Percentiles rank a stretch among this genome's conserved stretches.
These are phyloP conservation scores for Atopsyche davidsoni DNA, from an alignment of 1,140 invertebrate genomes.

Conservation along the genomic window DNA sequence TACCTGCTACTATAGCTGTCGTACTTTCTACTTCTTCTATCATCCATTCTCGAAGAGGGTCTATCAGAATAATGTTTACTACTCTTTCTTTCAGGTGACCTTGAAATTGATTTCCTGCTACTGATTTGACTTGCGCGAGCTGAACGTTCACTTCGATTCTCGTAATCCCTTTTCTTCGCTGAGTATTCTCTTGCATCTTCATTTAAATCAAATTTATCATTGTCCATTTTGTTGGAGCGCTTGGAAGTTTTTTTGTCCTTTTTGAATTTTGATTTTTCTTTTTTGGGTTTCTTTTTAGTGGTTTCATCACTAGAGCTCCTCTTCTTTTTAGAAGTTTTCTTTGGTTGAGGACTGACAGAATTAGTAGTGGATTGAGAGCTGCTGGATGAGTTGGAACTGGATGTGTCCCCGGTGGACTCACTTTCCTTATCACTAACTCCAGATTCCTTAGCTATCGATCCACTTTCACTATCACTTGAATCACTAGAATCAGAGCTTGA, in stretches of 20 bases:
- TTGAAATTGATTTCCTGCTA: slow-evolving; percentile 16
- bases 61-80: slow-evolving; percentile 23
- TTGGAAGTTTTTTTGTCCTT: slow-evolving; percentile 16
- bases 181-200: slow-evolving; percentile 7
- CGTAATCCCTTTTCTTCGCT: slow-evolving; percentile 11
- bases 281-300: slow-evolving; percentile 15
- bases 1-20: slow-evolving; percentile 14
- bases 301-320: slow-evolving; percentile 20
- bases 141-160: slow-evolving; percentile 11
- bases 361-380: slow-evolving; percentile 15
- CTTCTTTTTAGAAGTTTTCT: slow-evolving; percentile 22
- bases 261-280: slow-evolving; percentile 17
- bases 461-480: slow-evolving; percentile 20
- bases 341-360: slow-evolving; percentile 2
- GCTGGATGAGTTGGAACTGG: slow-evolving; percentile 13
- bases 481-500: slow-evolving; percentile 15
- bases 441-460: slow-evolving; percentile 1
- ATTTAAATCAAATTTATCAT: slow-evolving; percentile 11
- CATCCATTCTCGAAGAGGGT: slow-evolving; percentile 24
- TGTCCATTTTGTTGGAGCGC: background rate
- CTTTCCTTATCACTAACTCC: background rate
- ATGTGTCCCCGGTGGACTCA: slow-evolving; percentile 13
- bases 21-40: slow-evolving; percentile 15
- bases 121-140: slow-evolving; percentile 20
- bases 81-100: slow-evolving; percentile 20